Conservation (phyloP, 2,797 vertebrate genomes). For the Typhlichthys subterraneus region DNA sequence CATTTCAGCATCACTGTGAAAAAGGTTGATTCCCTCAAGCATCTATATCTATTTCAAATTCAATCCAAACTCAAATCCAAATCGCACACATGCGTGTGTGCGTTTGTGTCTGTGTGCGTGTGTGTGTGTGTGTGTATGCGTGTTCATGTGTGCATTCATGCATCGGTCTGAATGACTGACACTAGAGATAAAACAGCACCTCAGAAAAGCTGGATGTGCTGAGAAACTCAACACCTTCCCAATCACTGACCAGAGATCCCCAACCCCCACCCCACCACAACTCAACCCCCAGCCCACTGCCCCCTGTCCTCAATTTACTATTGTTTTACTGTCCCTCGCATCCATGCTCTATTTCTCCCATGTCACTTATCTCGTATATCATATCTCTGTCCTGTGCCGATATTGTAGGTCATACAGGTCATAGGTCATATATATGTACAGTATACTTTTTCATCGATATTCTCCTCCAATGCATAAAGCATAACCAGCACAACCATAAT, state of each 20-base stretch:
- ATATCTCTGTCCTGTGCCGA: not conserved
- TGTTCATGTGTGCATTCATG: too few relatives aligned
- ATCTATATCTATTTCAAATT: too few relatives aligned
- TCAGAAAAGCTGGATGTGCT: slow-evolving; percentile 28
- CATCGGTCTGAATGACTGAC: too few relatives aligned
- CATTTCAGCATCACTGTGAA: too few relatives aligned
- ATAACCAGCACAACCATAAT: slow-evolving; percentile 14
- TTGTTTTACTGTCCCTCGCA: slow-evolving; percentile 14
- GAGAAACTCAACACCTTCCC: slow-evolving; percentile 26
- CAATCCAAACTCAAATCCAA: too few relatives aligned
- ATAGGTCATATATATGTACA: not conserved
- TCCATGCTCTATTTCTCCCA: slow-evolving; percentile 17
- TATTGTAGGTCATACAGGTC: too few relatives aligned
- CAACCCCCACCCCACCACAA: not conserved
- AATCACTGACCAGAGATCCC: slow-evolving; percentile 26
- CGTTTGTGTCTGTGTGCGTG: not conserved
- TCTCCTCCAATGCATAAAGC: not conserved
- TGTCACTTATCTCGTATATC: slow-evolving; percentile 25
- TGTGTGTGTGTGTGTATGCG: not conserved
- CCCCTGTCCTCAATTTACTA: slow-evolving; percentile 29
- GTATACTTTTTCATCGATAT: not conserved
- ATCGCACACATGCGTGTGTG: not conserved
- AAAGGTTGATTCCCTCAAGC: too few relatives aligned
- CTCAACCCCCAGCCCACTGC: not conserved
- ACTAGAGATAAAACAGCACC: slow-evolving; percentile 35